Evolutionary conservation across 1,140 invertebrate species (phyloP).

Genomic region (Temnothorax curvispinosus): DNA sequence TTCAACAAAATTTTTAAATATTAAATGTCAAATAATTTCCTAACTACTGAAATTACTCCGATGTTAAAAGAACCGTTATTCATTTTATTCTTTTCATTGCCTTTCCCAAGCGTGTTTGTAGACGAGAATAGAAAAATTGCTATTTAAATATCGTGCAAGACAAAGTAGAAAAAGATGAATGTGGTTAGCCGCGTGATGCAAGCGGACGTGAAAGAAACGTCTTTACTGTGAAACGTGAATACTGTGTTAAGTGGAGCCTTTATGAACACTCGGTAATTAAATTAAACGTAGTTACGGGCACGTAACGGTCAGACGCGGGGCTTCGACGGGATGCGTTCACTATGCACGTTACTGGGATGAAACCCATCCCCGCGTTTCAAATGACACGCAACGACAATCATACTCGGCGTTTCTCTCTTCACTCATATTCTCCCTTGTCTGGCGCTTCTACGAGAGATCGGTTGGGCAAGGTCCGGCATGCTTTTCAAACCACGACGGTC

Average conservation of each 20-base stretch:
- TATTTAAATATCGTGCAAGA: not conserved
- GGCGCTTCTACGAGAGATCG: conserved; percentile 49
- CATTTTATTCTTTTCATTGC: not conserved
- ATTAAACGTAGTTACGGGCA: conserved; percentile 45
- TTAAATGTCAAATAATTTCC: not conserved
- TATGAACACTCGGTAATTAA: conserved; percentile 41
- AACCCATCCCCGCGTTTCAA: conserved; percentile 18
- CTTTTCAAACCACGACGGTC: conserved; percentile 49
- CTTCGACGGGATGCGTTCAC: conserved; percentile 24
- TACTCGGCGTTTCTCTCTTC: conserved; percentile 48
- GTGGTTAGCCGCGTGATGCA: not conserved
- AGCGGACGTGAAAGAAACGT: not conserved
- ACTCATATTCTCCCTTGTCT: conserved; percentile 52
- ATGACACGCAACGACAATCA: conserved; percentile 60
- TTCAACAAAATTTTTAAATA: not conserved
- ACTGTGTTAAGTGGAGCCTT: conserved; percentile 22
- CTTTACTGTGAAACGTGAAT: conserved; percentile 2
- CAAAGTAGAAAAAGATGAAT: not conserved
- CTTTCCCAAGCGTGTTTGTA: not conserved
- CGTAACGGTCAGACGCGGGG: conserved; percentile 34
- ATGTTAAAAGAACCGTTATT: not conserved
- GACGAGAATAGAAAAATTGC: not conserved
- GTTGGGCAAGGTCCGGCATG: conserved; percentile 69
- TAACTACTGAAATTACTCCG: not conserved
- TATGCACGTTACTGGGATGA: conserved; percentile 28